Evolutionary conservation across 2,797 vertebrate genomes (phyloP).

Genomic region (Chaetophractus vellerosus): DNA sequence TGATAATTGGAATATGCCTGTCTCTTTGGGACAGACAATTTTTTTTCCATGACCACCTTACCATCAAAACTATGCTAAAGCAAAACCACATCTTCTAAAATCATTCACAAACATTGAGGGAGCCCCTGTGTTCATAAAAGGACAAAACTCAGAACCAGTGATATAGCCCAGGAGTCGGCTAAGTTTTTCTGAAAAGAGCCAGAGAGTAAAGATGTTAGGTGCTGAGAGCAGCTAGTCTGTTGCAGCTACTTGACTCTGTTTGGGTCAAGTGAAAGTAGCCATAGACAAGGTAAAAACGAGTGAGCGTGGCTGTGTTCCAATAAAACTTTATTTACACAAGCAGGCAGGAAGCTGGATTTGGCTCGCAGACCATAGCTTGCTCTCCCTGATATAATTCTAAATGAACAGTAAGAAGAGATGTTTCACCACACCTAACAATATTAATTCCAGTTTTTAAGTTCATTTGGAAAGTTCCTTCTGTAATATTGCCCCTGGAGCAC

Average conservation of each 20-base stretch:
- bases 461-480: background rate
- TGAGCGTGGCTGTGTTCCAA: background rate
- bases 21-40: background rate
- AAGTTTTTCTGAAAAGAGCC: background rate
- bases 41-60: background rate
- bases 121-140: background rate
- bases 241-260: background rate
- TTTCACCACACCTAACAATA: background rate
- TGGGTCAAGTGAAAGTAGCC: background rate
- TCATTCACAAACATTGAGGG: background rate
- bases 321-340: slow-evolving; percentile 49
- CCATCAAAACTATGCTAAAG: background rate
- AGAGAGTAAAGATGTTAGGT: background rate
- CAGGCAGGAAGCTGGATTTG: background rate
- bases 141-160: background rate
- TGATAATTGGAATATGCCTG: background rate
- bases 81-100: background rate
- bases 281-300: background rate
- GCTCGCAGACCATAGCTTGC: background rate
- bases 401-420: background rate
- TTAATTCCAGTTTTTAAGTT: slow-evolving; percentile 14
- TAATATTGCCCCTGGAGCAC: background rate
- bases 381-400: background rate
- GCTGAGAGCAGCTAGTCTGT: background rate
- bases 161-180: background rate